phyloP scores from a whole-genome alignment of 1,140 invertebrate species.

The Brachionus angularis region DNA sequence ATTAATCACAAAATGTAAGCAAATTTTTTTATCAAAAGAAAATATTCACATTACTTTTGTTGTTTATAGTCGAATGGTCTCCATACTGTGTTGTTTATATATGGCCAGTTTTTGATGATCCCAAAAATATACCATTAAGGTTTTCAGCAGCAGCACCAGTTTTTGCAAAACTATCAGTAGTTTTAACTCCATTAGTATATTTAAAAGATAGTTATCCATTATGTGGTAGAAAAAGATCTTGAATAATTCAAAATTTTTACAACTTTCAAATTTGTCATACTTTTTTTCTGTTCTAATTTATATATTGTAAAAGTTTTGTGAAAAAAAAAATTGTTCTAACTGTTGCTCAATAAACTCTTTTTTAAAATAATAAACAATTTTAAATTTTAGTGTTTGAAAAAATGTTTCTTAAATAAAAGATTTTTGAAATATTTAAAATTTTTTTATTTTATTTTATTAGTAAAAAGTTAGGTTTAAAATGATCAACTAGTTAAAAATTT shows the following conservation, averaged over 20 bases:
- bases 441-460: no score
- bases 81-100: constrained; percentile 12
- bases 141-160: constrained; percentile 33
- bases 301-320: no score
- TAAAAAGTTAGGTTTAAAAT: no score
- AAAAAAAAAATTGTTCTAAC: no score
- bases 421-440: no score
- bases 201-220: constrained; percentile 7
- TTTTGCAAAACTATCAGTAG: constrained; percentile 37
- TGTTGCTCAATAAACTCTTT: no score
- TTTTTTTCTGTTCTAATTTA: no score
- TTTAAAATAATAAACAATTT: no score
- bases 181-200: constrained; percentile 10
- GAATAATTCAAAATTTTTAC: background rate
- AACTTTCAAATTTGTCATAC: no score
- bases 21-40: constrained; percentile 28
- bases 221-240: background rate
- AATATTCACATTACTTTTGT: background rate
- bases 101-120: constrained; percentile 41
- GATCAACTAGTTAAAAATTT: no score
- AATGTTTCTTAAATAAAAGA: no score
- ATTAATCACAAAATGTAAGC: background rate
- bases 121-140: constrained; percentile 2
- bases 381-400: no score
- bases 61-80: constrained; percentile 39